A percentile compares a stretch with the other conserved stretches of the same genome.
These are phyloP conservation scores for Sarcophaga subvicina DNA, from an alignment of 2,888 invertebrate species.

Conservation along the genomic window DNA sequence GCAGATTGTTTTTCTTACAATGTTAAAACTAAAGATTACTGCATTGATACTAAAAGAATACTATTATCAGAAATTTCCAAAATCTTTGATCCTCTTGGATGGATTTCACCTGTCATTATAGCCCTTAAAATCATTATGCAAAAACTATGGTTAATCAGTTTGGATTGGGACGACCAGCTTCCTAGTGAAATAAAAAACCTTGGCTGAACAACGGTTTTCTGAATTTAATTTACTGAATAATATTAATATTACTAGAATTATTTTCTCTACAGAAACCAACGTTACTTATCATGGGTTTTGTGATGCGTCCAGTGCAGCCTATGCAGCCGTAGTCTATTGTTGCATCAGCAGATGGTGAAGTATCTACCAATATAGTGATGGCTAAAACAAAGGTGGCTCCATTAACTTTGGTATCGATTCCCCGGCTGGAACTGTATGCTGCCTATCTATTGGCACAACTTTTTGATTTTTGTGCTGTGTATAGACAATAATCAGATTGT, in stretches of 20 bases:
- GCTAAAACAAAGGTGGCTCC: slow-evolving; percentile 27
- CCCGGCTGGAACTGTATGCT: slow-evolving; percentile 29
- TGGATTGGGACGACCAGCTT: slow-evolving; percentile 8
- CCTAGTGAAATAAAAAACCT: slow-evolving; percentile 2
- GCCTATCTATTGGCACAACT: slow-evolving; percentile 24
- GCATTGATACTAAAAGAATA: slow-evolving; percentile 30
- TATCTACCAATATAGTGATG: slow-evolving; percentile 24
- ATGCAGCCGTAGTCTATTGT: slow-evolving; percentile 17
- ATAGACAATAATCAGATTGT: slow-evolving; percentile 4
- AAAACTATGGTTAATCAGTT: slow-evolving; percentile 2
- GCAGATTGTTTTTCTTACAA: slow-evolving; percentile 24
- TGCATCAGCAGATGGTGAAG: slow-evolving; percentile 4
- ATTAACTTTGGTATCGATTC: slow-evolving; percentile 14
- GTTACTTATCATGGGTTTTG: slow-evolving; percentile 9
- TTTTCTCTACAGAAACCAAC: background rate
- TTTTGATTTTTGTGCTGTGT: slow-evolving; percentile 2
- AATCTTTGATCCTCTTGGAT: slow-evolving; percentile 22
- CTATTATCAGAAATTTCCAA: slow-evolving; percentile 34
- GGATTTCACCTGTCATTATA: slow-evolving; percentile 23
- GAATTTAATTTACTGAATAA: background rate
- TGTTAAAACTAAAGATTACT: background rate
- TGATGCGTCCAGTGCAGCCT: slow-evolving; percentile 18
- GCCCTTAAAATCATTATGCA: slow-evolving; percentile 16
- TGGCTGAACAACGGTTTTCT: slow-evolving; percentile 22
- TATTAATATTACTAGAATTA: background rate